Conservation (phyloP, 2,113 vertebrate genomes). For the Myiopsitta monachus region DNA sequence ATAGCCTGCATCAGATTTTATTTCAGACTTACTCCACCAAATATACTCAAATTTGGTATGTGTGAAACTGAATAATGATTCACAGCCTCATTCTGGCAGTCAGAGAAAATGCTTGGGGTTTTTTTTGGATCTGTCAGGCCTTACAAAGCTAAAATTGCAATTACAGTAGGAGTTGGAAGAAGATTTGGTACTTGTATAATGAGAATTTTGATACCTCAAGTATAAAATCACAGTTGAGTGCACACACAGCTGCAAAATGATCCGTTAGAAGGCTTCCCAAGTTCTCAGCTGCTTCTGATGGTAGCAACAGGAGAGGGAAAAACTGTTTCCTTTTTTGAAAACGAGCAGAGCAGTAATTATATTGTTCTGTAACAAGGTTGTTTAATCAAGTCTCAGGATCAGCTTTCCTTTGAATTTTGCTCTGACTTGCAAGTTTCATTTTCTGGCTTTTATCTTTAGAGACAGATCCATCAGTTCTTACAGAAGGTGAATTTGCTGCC, state of each 20-base stretch:
- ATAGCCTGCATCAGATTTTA: neutral
- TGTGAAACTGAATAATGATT: neutral
- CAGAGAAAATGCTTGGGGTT: neutral
- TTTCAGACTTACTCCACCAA: neutral
- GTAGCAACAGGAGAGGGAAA: fast-evolving
- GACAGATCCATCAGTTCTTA: neutral
- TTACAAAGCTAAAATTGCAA: neutral
- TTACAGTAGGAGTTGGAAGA: neutral
- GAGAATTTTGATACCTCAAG: neutral
- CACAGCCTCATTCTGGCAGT: neutral
- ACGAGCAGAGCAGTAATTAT: neutral
- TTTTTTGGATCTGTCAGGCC: neutral
- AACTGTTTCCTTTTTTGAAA: neutral
- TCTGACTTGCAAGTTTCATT: neutral
- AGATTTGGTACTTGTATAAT: neutral
- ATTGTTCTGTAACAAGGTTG: neutral
- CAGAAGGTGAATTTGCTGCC: neutral
- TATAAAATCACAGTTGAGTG: neutral
- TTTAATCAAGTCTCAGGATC: neutral
- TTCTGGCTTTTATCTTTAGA: neutral
- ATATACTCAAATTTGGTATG: neutral
- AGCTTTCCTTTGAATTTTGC: neutral
- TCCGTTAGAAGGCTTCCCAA: neutral
- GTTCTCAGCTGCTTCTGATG: neutral
- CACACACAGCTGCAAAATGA: neutral